phyloP scores from a whole-genome alignment of 2,113 vertebrate species.

The Promerops cafer region DNA sequence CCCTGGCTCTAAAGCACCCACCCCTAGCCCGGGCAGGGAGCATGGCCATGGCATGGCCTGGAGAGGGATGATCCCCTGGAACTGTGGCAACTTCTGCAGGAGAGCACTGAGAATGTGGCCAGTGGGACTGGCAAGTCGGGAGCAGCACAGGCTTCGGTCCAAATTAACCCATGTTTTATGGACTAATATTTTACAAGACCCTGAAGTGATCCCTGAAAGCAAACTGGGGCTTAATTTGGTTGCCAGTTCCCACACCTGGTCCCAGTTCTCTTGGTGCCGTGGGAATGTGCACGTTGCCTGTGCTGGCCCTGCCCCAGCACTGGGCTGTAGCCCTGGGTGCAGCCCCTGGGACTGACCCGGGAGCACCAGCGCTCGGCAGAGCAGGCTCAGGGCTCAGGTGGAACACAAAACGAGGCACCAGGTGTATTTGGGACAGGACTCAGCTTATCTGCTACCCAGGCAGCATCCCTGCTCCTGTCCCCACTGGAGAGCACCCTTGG shows the following conservation, averaged over 20 bases:
- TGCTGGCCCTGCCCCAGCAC: not conserved
- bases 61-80: not conserved
- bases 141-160: not conserved
- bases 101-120: not conserved
- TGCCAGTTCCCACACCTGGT: too few relatives aligned
- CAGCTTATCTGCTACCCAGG: fast-evolving
- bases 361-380: not conserved
- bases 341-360: not conserved
- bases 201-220: not conserved
- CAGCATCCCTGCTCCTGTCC: not conserved
- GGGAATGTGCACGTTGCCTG: fast-evolving
- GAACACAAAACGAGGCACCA: not conserved
- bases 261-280: fast-evolving
- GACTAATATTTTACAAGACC: not conserved
- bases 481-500: not conserved
- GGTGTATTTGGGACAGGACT: not conserved
- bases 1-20: not conserved
- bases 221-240: not conserved
- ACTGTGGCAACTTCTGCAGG: not conserved
- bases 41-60: fast-evolving
- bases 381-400: not conserved
- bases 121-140: fast-evolving
- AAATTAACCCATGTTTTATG: fast-evolving
- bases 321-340: not conserved
- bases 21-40: not conserved